phyloP scores from a whole-genome alignment of 2,797 vertebrate genomes.

The Enteromius thamalakanensis region DNA sequence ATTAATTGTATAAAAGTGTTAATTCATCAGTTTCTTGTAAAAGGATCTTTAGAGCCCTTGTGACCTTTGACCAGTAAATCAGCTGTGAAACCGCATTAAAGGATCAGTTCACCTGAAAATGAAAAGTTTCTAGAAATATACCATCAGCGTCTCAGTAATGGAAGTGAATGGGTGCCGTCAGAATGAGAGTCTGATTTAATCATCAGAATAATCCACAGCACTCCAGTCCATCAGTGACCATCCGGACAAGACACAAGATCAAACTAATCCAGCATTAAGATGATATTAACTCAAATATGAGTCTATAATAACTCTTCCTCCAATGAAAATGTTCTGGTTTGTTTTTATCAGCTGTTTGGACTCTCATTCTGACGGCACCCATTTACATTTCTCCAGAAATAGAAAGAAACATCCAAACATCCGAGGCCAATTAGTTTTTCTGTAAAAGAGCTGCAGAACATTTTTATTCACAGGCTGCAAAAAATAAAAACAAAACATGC shows the following conservation, averaged over 20 bases:
- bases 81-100: not conserved
- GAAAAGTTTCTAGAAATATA: too few species aligned
- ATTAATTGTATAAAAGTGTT: not conserved
- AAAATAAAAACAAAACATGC: conserved; percentile 36
- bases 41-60: conserved; percentile 46
- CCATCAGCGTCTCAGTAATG: not conserved
- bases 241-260: not conserved
- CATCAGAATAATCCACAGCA: not conserved
- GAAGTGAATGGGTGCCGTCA: not conserved
- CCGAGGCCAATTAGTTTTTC: not conserved
- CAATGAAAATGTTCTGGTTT: not conserved
- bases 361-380: conserved; percentile 1
- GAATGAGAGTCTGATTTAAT: not conserved
- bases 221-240: too few species aligned
- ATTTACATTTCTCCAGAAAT: not conserved
- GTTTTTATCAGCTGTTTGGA: not conserved
- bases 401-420: not conserved
- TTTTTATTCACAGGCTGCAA: conserved; percentile 59
- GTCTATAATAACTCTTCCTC: not conserved
- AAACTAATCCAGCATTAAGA: not conserved
- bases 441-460: not conserved
- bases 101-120: not conserved
- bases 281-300: not conserved
- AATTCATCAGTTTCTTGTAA: not conserved
- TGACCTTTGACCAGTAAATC: conserved; percentile 9